Evolutionary conservation across 2,888 invertebrate species (phyloP), one percentile per base, ranked within the genome.

Genomic region (Trachelus troglodyta): DNA sequence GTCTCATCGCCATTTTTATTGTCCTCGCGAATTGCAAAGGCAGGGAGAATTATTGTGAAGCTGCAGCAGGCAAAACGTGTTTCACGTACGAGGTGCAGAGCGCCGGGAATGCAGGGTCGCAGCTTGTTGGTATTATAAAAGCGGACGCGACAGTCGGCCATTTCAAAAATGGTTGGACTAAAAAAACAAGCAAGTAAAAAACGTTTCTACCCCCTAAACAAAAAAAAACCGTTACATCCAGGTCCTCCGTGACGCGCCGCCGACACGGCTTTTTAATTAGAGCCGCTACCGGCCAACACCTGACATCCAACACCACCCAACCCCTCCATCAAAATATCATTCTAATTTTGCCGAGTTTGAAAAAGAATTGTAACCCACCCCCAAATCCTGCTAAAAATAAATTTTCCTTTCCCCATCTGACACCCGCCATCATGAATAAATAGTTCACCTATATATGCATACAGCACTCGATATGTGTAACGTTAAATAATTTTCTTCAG

Each of bases 191-290:
- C 35, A 37, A 71, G 73, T 74, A 77, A 76, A 81, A 79, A 80
- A 83, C 81, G 80, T 79, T 81, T 74, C 79, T 79, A 79, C 83
- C 77, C 79, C 80, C 83, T 82, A 82, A 37, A 37, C 12, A 37
- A 37, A 56, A 56, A 40, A 40, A 56, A 56, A 77, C 76, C 79
- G 78, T 69, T 81, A 78, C 79, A 79, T 79, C 82, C 74, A 82
- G 81, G 81, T 82, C 84, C 82, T 84, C 84, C 81, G 76, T 87
- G 87, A 83, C 81, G 83, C 79, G 81, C 80, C 83, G 86, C 85
- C 86, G 88, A 91, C 90, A 91, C 89, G 90, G 91, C 90, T 91
- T 91, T 91, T 91, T 91, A 91, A 91, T 91, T 91, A 91, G 91
- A 91, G 89, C 88, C 85, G 87, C 88, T 84, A 87, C 86, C 87